These are phyloP conservation scores for Heliconius hewitsoni DNA, from an alignment of 1,140 invertebrate species.

Conservation along the genomic window DNA sequence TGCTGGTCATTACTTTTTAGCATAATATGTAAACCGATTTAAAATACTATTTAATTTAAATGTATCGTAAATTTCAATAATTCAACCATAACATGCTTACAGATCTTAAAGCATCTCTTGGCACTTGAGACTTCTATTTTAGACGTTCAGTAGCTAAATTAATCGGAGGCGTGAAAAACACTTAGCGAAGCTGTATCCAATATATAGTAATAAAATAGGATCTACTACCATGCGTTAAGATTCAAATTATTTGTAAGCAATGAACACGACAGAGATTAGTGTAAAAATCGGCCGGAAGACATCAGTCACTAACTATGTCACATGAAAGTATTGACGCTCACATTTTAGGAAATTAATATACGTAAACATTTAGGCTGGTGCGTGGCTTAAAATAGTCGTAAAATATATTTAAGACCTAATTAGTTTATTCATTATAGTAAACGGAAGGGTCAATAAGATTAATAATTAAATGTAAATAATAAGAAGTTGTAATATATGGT, in stretches of 20 bases:
- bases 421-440: neutral
- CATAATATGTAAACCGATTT: too few species aligned
- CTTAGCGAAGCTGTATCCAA: conserved; percentile 16
- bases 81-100: conserved; percentile 15
- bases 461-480: too few species aligned
- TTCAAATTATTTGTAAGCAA: conserved; percentile 25
- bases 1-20: too few species aligned
- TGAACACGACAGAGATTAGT: conserved; percentile 25
- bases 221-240: conserved; percentile 33
- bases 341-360: conserved; percentile 53
- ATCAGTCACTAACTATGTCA: conserved; percentile 62
- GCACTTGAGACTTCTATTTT: conserved; percentile 51
- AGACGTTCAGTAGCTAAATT: conserved; percentile 46
- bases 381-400: neutral
- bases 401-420: neutral
- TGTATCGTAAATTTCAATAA: too few species aligned
- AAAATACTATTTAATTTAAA: too few species aligned
- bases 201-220: conserved; percentile 15
- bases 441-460: neutral
- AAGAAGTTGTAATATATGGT: too few species aligned
- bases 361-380: neutral
- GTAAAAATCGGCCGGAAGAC: conserved; percentile 63
- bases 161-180: conserved; percentile 51
- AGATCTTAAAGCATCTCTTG: conserved; percentile 37
- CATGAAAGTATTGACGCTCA: conserved; percentile 46